Conservation (phyloP, 2,888 invertebrate genomes). For the Cryptocephalus primarius region DNA sequence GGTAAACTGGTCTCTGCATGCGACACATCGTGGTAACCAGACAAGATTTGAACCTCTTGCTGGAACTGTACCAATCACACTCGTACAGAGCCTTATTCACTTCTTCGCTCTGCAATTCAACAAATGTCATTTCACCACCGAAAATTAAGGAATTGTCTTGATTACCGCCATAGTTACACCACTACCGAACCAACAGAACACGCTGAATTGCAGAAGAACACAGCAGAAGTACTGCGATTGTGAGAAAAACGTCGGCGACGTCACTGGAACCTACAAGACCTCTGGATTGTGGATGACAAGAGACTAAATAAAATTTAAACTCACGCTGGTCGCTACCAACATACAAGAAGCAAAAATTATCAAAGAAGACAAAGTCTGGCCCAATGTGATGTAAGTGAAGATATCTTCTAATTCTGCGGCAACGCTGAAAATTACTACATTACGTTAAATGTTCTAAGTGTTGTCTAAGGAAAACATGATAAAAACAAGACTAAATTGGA, state of each 20-base stretch:
- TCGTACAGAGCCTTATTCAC: slow-evolving; percentile 9
- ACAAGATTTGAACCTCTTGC: slow-evolving; percentile 12
- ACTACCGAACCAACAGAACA: slow-evolving; percentile 5
- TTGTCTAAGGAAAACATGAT: too few species aligned
- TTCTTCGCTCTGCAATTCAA: slow-evolving; percentile 8
- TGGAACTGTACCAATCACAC: slow-evolving; percentile 13
- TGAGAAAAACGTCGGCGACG: slow-evolving; percentile 2
- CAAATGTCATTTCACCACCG: too few species aligned
- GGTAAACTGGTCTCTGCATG: slow-evolving; percentile 12
- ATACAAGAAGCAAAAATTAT: slow-evolving; percentile 13
- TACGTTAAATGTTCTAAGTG: neutral
- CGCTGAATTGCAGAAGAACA: slow-evolving; percentile 1
- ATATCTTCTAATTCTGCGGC: slow-evolving; percentile 9
- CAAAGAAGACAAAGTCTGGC: slow-evolving; percentile 11
- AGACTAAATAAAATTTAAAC: neutral
- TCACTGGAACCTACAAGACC: slow-evolving; percentile 4
- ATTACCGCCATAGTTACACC: slow-evolving; percentile 3
- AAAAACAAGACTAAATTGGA: too few species aligned
- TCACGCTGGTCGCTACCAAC: slow-evolving; percentile 7
- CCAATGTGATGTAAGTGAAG: slow-evolving; percentile 11
- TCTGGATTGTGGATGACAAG: neutral
- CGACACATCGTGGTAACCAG: slow-evolving; percentile 15
- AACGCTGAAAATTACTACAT: slow-evolving; percentile 7
- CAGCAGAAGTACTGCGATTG: slow-evolving; percentile 1
- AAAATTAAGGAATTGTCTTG: neutral